Evolutionary conservation across 1,140 invertebrate genomes (phyloP).

Genomic region (Procambarus virginalis): DNA sequence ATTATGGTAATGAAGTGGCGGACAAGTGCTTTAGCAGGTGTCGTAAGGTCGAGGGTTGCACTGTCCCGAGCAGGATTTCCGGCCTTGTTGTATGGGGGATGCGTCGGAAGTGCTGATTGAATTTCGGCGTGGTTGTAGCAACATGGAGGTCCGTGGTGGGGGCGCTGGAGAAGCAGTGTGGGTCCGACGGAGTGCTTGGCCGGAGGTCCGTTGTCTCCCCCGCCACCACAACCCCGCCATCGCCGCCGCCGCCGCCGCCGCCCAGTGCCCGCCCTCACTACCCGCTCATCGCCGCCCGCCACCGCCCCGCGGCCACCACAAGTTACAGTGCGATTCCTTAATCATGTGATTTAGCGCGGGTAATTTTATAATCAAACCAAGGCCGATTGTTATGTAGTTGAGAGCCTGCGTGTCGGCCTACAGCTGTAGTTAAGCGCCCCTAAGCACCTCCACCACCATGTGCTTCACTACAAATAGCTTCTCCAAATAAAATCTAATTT

Average conservation of each 20-base stretch:
- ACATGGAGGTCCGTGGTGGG: constrained; percentile 73
- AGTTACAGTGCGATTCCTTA: neutral
- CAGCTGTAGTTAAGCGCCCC: too few relatives aligned
- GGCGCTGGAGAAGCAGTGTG: constrained; percentile 74
- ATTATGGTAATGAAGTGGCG: constrained; percentile 70
- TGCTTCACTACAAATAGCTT: too few relatives aligned
- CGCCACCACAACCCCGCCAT: constrained; percentile 49
- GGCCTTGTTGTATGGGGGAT: constrained; percentile 46
- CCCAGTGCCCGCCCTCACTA: neutral
- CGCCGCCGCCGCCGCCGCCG: constrained; percentile 20
- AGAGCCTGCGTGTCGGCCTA: too few relatives aligned
- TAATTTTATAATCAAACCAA: neutral
- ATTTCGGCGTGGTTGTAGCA: constrained; percentile 69
- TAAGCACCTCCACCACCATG: too few relatives aligned
- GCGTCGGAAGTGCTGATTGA: constrained; percentile 68
- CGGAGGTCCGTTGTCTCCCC: constrained; percentile 73
- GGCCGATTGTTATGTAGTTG: too few relatives aligned
- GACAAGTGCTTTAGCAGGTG: constrained; percentile 67
- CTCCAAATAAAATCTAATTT: too few relatives aligned
- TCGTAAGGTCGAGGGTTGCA: constrained; percentile 59
- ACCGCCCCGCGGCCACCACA: neutral
- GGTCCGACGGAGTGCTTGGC: constrained; percentile 73
- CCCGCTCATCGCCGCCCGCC: neutral
- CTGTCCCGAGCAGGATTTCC: constrained; percentile 16
- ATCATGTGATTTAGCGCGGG: neutral